Conservation (phyloP, 2,888 invertebrate species). For the Actias luna region DNA sequence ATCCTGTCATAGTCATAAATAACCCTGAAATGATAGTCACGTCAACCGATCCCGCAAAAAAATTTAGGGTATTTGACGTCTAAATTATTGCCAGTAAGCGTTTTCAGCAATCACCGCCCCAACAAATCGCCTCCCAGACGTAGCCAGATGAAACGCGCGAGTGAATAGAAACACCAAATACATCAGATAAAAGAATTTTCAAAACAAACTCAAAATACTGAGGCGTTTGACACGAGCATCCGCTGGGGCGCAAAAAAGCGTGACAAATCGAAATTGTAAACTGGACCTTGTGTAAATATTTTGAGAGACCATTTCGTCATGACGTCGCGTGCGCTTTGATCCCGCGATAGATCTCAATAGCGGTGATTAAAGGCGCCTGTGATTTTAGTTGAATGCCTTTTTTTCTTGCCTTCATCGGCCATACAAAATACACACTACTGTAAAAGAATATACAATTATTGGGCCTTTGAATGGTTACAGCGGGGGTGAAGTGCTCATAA, state of each 20-base stretch:
- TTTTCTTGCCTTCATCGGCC: conserved; percentile 73
- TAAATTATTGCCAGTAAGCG: conserved; percentile 78
- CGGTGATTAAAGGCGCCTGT: conserved; percentile 82
- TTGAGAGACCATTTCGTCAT: conserved; percentile 66
- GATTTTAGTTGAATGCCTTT: conserved; percentile 80
- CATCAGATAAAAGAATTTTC: conserved; percentile 82
- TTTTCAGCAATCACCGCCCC: conserved; percentile 68
- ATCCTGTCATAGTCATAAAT: conserved; percentile 76
- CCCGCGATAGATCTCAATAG: conserved; percentile 81
- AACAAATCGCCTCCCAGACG: conserved; percentile 65
- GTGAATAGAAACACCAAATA: conserved; percentile 76
- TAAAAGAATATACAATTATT: conserved; percentile 82
- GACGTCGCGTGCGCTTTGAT: conserved; percentile 68
- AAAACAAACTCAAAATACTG: conserved; percentile 82
- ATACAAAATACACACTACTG: conserved; percentile 79
- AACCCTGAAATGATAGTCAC: conserved; percentile 73
- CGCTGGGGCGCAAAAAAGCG: conserved; percentile 75
- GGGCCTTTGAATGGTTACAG: conserved; percentile 79
- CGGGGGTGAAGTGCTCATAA: conserved; percentile 81
- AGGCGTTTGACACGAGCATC: conserved; percentile 83
- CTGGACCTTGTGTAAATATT: conserved; percentile 68
- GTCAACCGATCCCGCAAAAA: conserved; percentile 61
- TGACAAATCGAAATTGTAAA: conserved; percentile 60
- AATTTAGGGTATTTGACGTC: conserved; percentile 75
- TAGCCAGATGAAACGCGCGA: conserved; percentile 70